These are phyloP conservation scores for Octonoba sinensis DNA, from an alignment of 2,888 invertebrate genomes.

Conservation along the genomic window DNA sequence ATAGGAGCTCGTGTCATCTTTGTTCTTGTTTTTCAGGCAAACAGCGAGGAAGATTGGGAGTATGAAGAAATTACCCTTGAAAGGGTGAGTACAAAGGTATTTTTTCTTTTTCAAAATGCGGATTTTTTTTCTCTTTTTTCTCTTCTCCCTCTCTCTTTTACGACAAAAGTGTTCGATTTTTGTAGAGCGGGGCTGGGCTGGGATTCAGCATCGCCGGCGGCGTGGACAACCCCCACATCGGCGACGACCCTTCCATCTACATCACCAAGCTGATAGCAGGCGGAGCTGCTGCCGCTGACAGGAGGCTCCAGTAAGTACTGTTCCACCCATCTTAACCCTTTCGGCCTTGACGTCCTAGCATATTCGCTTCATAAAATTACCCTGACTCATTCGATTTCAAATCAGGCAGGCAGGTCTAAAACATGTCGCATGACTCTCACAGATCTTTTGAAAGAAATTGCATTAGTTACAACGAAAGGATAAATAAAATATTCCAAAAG, in stretches of 20 bases:
- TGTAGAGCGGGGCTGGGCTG: constrained; percentile 85
- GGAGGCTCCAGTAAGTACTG: constrained; percentile 78
- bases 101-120: background rate
- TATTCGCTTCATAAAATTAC: no score
- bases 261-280: constrained; percentile 96
- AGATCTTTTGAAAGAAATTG: no score
- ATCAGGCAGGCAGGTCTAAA: no score
- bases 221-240: constrained; percentile 92
- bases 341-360: no score
- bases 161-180: background rate
- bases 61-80: constrained; percentile 92
- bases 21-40: constrained; percentile 69
- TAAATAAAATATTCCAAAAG: no score
- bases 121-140: background rate
- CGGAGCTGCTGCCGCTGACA: constrained; percentile 94
- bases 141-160: no score
- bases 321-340: background rate
- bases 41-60: constrained; percentile 79
- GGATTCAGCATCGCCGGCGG: constrained; percentile 99
- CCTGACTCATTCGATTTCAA: no score
- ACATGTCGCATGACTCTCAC: no score
- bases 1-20: no score
- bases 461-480: no score
- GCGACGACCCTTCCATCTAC: constrained; percentile 93
- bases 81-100: constrained; percentile 73